Percentiles rank a stretch among this genome's conserved stretches.
These are phyloP conservation scores for Aeoliscus strigatus DNA, from an alignment of 2,797 vertebrate species.

Conservation along the genomic window DNA sequence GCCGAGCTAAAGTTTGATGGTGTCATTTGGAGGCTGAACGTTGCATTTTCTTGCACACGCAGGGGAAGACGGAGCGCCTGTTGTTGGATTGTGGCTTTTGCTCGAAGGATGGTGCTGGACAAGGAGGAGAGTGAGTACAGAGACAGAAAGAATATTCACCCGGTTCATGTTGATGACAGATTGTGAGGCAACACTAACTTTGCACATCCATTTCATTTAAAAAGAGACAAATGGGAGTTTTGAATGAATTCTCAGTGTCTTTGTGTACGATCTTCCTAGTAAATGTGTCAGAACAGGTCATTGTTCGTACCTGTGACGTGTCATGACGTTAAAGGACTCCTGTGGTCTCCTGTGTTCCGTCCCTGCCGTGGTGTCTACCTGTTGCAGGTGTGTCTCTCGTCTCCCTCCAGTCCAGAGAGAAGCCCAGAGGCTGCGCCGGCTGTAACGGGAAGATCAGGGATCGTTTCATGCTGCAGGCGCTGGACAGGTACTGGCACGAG, in stretches of 20 bases:
- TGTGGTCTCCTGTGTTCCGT: no score
- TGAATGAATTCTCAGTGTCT: no score
- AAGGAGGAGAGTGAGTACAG: slow-evolving; percentile 91
- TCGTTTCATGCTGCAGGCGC: slow-evolving; percentile 94
- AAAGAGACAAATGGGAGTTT: no score
- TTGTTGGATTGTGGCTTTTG: slow-evolving; percentile 22
- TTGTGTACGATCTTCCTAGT: no score
- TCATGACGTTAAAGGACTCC: no score
- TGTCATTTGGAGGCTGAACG: slow-evolving; percentile 8
- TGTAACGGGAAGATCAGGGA: slow-evolving; percentile 97
- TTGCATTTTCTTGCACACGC: slow-evolving; percentile 2
- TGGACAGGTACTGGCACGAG: slow-evolving; percentile 98
- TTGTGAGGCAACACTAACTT: no score
- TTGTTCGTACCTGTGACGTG: no score
- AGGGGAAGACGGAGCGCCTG: slow-evolving; percentile 7
- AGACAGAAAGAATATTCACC: no score
- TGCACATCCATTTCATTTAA: no score
- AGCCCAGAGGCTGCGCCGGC: slow-evolving; percentile 93
- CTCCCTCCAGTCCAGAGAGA: slow-evolving; percentile 93
- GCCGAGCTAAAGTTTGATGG: slow-evolving; percentile 46
- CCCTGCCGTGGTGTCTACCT: neutral
- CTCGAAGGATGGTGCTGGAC: slow-evolving; percentile 88
- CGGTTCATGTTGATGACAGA: no score
- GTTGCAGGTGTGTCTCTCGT: slow-evolving; percentile 88
- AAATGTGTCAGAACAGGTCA: no score